Percentiles rank a stretch among this genome's conserved stretches.
Conservation (phyloP, 2,797 vertebrate genomes). For the Lindbergichthys nudifrons region DNA sequence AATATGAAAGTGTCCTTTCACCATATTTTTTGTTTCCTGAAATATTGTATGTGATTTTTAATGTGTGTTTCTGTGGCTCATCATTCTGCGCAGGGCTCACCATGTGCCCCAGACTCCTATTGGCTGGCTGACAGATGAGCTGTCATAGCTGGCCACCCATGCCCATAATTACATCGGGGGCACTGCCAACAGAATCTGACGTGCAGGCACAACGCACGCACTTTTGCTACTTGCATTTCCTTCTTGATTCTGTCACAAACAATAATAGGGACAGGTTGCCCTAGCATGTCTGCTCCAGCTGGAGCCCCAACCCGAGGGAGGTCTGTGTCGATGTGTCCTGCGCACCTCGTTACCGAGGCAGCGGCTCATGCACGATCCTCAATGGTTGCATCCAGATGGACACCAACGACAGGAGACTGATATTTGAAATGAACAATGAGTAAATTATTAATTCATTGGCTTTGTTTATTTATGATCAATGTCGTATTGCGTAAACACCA, state of each 20-base stretch:
- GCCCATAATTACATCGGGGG: conserved; percentile 85
- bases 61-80: conserved; percentile 70
- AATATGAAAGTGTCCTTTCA: conserved; percentile 36
- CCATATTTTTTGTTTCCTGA: conserved; percentile 39
- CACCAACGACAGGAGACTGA: conserved; percentile 53
- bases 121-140: conserved; percentile 85
- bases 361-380: conserved; percentile 44
- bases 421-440: conserved; percentile 38
- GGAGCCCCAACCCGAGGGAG: conserved; percentile 72
- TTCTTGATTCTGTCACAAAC: conserved; percentile 84
- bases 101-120: conserved; percentile 76
- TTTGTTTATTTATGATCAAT: conserved; percentile 38
- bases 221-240: conserved; percentile 76
- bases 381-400: conserved; percentile 67
- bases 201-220: conserved; percentile 60
- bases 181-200: conserved; percentile 76
- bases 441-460: conserved; percentile 44
- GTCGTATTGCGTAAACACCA: conserved; percentile 23
- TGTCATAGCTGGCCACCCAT: conserved; percentile 86
- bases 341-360: conserved; percentile 59
- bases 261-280: conserved; percentile 80
- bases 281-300: conserved; percentile 77
- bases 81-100: conserved; percentile 68
- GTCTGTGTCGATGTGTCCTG: conserved; percentile 52
- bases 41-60: conserved; percentile 63